Conservation (phyloP, 2,797 vertebrate species). For the Myotis daubentonii region DNA sequence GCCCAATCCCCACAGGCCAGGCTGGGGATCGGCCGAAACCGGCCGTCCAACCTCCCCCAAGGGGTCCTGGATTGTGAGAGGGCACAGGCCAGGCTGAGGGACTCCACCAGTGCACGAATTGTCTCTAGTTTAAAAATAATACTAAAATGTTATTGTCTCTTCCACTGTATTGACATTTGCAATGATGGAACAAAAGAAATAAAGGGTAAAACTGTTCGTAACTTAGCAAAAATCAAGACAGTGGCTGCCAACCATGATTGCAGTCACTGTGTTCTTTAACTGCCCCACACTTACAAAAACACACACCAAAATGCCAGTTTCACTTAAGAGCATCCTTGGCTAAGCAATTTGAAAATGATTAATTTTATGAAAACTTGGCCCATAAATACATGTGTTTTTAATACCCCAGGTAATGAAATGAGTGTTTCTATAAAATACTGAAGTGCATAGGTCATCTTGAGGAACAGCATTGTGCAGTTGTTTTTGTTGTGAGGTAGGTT, state of each 20-base stretch:
- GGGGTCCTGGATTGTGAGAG: no score
- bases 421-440: not conserved
- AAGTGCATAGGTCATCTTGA: not conserved
- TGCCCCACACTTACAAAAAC: not conserved
- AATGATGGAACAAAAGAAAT: not conserved
- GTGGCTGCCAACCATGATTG: not conserved
- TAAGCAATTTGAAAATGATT: not conserved
- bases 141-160: not conserved
- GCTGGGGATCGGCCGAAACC: no score
- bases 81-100: no score
- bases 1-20: no score
- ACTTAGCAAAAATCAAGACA: not conserved
- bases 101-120: no score
- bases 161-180: not conserved
- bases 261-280: not conserved
- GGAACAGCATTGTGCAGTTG: not conserved
- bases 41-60: no score
- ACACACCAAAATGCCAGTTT: not conserved
- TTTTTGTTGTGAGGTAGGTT: not conserved
- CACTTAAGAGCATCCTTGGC: not conserved
- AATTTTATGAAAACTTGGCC: not conserved
- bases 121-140: not conserved
- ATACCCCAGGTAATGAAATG: not conserved
- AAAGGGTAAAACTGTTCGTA: not conserved
- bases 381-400: not conserved